A percentile compares a stretch with the other conserved stretches of the same genome.
Conservation (phyloP, 2,797 vertebrate genomes). For the Pantherophis vulpinus region DNA sequence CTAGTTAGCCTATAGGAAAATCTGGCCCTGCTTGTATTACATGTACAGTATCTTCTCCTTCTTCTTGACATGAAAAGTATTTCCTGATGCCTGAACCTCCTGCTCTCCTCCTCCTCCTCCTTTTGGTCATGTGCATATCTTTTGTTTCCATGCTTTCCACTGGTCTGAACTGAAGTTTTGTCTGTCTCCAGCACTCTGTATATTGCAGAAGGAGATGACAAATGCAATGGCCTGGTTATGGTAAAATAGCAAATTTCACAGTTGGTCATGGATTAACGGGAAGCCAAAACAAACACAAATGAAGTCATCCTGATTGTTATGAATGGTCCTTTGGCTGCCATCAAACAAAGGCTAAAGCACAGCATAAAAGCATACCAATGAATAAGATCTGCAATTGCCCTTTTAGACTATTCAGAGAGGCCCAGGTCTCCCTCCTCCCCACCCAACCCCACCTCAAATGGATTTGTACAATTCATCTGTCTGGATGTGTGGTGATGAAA, state of each 20-base stretch:
- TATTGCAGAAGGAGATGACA: conserved; percentile 59
- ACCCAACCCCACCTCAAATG: conserved; percentile 34
- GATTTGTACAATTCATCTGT: conserved; percentile 56
- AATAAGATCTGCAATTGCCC: conserved; percentile 54
- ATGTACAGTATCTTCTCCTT: not conserved
- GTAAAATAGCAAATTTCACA: conserved; percentile 68
- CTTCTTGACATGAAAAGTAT: conserved; percentile 9
- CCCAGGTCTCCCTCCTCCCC: conserved; percentile 17
- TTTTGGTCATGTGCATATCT: conserved; percentile 15
- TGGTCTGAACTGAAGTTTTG: conserved; percentile 40
- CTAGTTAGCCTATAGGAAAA: too few species aligned
- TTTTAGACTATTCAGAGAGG: conserved; percentile 60
- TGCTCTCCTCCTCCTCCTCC: not conserved
- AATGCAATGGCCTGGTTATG: conserved; percentile 60
- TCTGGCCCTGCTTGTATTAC: not conserved
- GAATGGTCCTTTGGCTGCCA: conserved; percentile 61
- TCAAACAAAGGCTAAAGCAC: conserved; percentile 59
- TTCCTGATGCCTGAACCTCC: conserved; percentile 31
- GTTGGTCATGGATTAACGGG: conserved; percentile 67
- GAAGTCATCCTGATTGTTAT: conserved; percentile 64
- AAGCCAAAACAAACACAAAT: conserved; percentile 70
- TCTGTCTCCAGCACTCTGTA: conserved; percentile 55
- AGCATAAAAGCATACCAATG: conserved; percentile 50
- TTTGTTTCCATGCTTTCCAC: conserved; percentile 50
- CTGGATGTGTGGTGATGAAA: conserved; percentile 48